phyloP scores from a whole-genome alignment of 64 coral and sea anemone species.

The Hydrozoanthus tunicans region DNA sequence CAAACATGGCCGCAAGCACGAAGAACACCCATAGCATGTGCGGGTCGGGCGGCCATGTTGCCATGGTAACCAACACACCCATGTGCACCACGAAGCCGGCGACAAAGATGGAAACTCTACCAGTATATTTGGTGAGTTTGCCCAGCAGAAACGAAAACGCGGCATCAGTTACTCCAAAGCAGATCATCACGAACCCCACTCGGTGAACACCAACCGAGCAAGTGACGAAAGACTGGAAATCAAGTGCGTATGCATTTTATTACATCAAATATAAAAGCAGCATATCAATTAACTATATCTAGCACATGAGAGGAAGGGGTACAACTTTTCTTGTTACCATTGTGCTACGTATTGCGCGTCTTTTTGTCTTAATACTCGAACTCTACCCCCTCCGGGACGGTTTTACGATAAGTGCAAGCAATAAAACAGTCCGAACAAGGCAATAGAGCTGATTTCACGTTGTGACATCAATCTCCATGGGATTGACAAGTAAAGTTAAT shows the following conservation, averaged over 20 bases:
- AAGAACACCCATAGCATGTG: constrained; percentile 86
- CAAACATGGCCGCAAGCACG: constrained; percentile 79
- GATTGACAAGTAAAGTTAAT: no score
- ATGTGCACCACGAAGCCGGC: constrained; percentile 84
- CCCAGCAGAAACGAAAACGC: constrained; percentile 82
- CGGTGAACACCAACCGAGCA: constrained; percentile 89
- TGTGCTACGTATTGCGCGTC: no score
- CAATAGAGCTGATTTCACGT: no score
- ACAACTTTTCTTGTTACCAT: no score
- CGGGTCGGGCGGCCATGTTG: constrained; percentile 79
- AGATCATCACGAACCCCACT: constrained; percentile 98
- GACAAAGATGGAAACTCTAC: constrained; percentile 85
- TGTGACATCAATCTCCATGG: no score
- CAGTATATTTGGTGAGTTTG: constrained; percentile 83
- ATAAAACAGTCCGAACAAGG: no score
- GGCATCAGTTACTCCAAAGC: constrained; percentile 93
- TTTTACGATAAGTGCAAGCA: no score
- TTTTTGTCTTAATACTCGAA: no score
- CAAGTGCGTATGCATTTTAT: background rate
- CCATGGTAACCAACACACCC: constrained; percentile 74
- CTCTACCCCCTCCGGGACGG: no score
- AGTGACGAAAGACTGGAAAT: constrained; percentile 87
- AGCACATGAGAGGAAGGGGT: no score
- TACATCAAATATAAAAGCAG: background rate
- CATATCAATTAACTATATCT: background rate